Evolutionary conservation across 1,140 invertebrate genomes (phyloP).

Genomic region (Platyura marginata): DNA sequence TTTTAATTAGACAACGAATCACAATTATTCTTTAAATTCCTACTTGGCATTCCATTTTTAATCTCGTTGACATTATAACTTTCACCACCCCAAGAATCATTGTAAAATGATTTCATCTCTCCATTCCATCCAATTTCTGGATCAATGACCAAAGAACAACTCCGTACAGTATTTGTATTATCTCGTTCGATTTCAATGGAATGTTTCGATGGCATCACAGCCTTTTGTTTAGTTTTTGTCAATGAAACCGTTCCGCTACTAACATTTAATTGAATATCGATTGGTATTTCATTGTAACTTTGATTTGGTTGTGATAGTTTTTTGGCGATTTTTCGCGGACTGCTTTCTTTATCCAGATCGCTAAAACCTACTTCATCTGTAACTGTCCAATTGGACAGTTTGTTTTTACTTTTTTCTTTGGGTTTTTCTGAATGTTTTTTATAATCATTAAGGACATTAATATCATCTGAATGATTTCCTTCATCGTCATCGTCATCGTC

Average conservation of each 20-base stretch:
- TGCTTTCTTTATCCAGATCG: neutral
- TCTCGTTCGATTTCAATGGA: no score
- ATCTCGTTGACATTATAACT: slow-evolving; percentile 31
- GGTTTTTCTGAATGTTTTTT: slow-evolving; percentile 2
- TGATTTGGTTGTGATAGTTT: neutral
- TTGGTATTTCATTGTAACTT: no score
- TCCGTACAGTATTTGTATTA: neutral
- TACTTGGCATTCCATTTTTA: slow-evolving; percentile 34
- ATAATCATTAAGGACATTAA: slow-evolving; percentile 9
- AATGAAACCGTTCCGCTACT: no score
- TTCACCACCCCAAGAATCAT: slow-evolving; percentile 37
- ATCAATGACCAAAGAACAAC: neutral
- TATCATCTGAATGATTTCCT: slow-evolving; percentile 12
- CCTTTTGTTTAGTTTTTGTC: no score
- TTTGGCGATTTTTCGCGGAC: neutral
- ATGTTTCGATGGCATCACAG: no score
- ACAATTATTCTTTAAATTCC: no score
- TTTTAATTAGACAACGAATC: no score
- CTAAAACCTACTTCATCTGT: neutral
- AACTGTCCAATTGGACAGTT: neutral
- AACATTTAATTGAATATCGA: no score
- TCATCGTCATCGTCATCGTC: slow-evolving; percentile 5
- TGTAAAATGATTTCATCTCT: slow-evolving; percentile 38
- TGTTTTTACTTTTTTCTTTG: neutral
- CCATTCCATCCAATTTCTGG: slow-evolving; percentile 18